Conservation (phyloP, 1,140 invertebrate genomes). For the Caenorhabditis tropicalis region DNA sequence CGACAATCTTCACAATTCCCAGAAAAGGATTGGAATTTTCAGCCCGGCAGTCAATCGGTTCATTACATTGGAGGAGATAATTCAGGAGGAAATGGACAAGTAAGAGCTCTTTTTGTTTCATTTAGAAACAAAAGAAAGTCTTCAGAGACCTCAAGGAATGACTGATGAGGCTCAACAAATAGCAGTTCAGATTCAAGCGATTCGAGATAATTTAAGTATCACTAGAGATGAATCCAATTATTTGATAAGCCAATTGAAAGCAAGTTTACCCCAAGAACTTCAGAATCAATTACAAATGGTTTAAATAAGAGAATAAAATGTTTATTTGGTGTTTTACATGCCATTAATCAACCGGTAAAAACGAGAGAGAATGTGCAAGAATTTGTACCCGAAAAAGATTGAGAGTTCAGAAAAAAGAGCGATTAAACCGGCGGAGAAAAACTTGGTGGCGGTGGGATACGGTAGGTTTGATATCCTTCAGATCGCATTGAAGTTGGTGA, state of each 20-base stretch:
- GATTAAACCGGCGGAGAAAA: neutral
- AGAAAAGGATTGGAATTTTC: constrained; percentile 30
- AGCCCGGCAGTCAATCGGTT: constrained; percentile 13
- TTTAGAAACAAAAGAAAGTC: neutral
- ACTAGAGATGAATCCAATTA: neutral
- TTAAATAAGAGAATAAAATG: neutral
- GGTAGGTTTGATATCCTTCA: constrained; percentile 6
- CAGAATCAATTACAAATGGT: neutral
- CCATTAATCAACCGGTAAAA: neutral
- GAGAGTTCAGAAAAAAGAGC: neutral
- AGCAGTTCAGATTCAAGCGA: constrained; percentile 21
- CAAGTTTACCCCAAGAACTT: constrained; percentile 15
- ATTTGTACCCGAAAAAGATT: neutral
- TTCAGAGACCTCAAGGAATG: neutral
- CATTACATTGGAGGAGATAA: neutral
- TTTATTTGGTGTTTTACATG: neutral
- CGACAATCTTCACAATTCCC: neutral
- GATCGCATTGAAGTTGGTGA: neutral
- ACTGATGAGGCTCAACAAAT: constrained; percentile 13
- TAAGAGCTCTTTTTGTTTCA: neutral
- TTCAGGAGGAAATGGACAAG: neutral
- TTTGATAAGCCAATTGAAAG: constrained; percentile 19
- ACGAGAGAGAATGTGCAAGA: neutral
- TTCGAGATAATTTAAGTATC: constrained; percentile 19
- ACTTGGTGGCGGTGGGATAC: constrained; percentile 6